Evolutionary conservation across 2,888 invertebrate genomes (phyloP).

Genomic region (Caenorhabditis doughertyi): DNA sequence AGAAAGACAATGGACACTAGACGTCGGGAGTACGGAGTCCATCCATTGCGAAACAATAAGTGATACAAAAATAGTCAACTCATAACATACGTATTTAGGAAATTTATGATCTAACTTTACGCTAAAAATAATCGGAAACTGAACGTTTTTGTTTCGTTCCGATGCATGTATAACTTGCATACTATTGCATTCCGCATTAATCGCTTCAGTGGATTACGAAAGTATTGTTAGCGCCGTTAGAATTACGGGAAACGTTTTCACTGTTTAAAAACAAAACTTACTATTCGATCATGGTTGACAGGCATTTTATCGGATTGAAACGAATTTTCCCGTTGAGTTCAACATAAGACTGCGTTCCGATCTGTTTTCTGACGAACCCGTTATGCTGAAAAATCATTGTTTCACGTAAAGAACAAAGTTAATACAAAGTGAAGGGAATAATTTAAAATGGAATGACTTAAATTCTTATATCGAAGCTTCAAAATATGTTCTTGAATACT

Average conservation of each 20-base stretch:
- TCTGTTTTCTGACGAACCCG: constrained; percentile 24
- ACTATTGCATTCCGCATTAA: constrained; percentile 30
- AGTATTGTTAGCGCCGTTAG: neutral
- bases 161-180: constrained; percentile 19
- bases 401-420: neutral
- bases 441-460: no score
- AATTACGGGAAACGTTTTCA: constrained; percentile 3
- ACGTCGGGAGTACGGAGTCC: neutral
- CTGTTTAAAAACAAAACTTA: constrained; percentile 38
- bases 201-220: constrained; percentile 50
- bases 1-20: constrained; percentile 21
- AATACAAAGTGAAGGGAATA: neutral
- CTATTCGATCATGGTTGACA: constrained; percentile 34
- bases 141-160: neutral
- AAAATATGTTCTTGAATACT: no score
- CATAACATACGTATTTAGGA: constrained; percentile 23
- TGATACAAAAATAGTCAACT: constrained; percentile 49
- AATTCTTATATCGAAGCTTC: no score
- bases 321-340: constrained; percentile 14
- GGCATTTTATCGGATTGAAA: constrained; percentile 31
- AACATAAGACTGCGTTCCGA: constrained; percentile 18
- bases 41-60: constrained; percentile 35
- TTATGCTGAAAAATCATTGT: constrained; percentile 26
- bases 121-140: neutral
- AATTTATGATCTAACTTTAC: constrained; percentile 20